Evolutionary conservation across 1,140 invertebrate species (phyloP).

Genomic region (Diorhabda carinulata): DNA sequence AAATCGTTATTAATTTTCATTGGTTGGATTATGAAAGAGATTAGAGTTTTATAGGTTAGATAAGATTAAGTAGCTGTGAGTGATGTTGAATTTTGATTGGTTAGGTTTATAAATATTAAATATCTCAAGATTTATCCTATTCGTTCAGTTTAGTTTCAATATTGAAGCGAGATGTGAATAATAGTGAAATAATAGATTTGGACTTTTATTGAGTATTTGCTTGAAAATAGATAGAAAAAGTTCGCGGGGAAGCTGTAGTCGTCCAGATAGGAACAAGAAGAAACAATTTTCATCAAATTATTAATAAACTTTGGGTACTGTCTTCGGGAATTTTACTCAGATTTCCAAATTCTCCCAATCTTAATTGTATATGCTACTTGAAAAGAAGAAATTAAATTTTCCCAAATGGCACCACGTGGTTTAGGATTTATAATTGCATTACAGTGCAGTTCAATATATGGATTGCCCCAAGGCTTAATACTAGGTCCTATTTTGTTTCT

Average conservation of each 20-base stretch:
- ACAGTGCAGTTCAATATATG: neutral
- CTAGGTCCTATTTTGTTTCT: too few species aligned
- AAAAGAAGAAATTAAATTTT: constrained; percentile 9
- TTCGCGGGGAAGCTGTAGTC: neutral
- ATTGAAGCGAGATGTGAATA: constrained; percentile 1
- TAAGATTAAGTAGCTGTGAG: too few species aligned
- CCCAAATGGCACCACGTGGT: constrained; percentile 6
- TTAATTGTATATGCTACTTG: constrained; percentile 7
- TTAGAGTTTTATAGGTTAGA: too few species aligned
- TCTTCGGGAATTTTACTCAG: constrained; percentile 7
- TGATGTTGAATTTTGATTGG: too few species aligned
- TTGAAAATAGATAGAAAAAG: constrained; percentile 4
- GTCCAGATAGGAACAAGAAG: constrained; percentile 4
- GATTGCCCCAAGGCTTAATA: too few species aligned
- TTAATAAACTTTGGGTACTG: constrained; percentile 7
- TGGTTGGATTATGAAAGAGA: too few species aligned
- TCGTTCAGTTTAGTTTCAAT: constrained; percentile 8
- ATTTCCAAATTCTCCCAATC: neutral
- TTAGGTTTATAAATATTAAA: too few species aligned
- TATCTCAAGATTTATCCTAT: too few species aligned
- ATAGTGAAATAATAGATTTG: constrained; percentile 1
- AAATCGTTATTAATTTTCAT: too few species aligned
- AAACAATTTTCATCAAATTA: neutral
- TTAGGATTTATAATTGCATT: constrained; percentile 9
- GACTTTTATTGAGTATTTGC: neutral